A percentile compares a stretch with the other conserved stretches of the same genome.
Evolutionary conservation across 1,140 invertebrate species (phyloP).

Genomic region (Trichoplusia ni): DNA sequence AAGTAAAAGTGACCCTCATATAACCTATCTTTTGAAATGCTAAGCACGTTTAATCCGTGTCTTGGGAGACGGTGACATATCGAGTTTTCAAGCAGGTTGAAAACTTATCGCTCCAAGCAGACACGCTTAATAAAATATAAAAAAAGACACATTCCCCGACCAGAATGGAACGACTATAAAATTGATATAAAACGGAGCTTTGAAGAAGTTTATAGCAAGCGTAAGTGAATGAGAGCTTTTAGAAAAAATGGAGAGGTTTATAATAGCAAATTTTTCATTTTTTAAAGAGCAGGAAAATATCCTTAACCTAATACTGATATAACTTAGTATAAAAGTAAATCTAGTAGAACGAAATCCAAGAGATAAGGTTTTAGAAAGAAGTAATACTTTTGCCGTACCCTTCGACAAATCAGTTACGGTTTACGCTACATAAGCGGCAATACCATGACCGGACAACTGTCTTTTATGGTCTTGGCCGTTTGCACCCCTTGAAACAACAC

Average conservation of each 20-base stretch:
- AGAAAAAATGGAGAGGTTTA: background rate
- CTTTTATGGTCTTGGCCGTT: constrained; percentile 51
- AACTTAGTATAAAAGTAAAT: background rate
- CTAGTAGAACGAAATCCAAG: background rate
- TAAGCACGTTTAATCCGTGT: constrained; percentile 29
- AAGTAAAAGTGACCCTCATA: background rate
- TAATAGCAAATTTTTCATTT: background rate
- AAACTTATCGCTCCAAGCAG: constrained; percentile 19
- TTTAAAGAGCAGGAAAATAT: background rate
- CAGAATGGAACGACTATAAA: constrained; percentile 16
- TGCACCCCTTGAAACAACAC: constrained; percentile 46
- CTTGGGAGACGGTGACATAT: constrained; percentile 7
- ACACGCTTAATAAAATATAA: constrained; percentile 23
- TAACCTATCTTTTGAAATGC: background rate
- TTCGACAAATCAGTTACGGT: constrained; percentile 43
- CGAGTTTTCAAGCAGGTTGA: constrained; percentile 7
- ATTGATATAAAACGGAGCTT: constrained; percentile 10
- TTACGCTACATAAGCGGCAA: constrained; percentile 53
- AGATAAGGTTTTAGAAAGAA: background rate
- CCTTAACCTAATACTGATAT: background rate
- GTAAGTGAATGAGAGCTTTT: background rate
- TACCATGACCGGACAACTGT: constrained; percentile 48
- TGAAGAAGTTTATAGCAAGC: background rate
- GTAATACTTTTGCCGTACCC: constrained; percentile 2
- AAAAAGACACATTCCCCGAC: constrained; percentile 16